A percentile compares a stretch with the other conserved stretches of the same genome.
phyloP scores from a whole-genome alignment of 1,140 invertebrate genomes.

The Meloidogyne hapla region DNA sequence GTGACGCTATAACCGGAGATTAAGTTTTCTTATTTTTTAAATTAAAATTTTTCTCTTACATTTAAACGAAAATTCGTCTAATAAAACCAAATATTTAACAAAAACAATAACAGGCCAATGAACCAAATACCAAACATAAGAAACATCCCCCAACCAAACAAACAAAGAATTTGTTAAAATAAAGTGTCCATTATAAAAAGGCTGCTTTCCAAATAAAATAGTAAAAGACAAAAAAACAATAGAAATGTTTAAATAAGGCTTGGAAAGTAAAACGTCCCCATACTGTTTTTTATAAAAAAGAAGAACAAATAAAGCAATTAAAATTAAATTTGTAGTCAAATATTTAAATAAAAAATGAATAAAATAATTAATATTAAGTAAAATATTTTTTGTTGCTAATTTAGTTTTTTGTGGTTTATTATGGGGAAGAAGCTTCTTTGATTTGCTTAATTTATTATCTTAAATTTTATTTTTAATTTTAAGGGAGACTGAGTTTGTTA shows the following conservation, averaged over 20 bases:
- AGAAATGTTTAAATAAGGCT: constrained; percentile 6
- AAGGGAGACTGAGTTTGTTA: too few species aligned
- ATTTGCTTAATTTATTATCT: too few species aligned
- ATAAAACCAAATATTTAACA: constrained; percentile 26
- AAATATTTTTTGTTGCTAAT: too few species aligned
- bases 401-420: too few species aligned
- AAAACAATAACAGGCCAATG: constrained; percentile 27
- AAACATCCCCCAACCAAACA: constrained; percentile 21
- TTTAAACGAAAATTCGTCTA: constrained; percentile 13
- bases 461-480: too few species aligned
- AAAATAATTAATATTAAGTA: too few species aligned
- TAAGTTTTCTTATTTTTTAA: too few species aligned
- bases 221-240: not conserved
- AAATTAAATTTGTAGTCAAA: not conserved
- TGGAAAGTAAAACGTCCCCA: not conserved
- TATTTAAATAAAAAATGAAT: not conserved
- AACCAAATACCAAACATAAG: constrained; percentile 26
- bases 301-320: not conserved
- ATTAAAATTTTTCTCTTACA: constrained; percentile 9
- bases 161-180: constrained; percentile 6
- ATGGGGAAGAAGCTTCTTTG: too few species aligned
- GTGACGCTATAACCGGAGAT: too few species aligned
- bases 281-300: not conserved
- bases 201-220: not conserved
- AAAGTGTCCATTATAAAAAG: not conserved